These are phyloP conservation scores for Cliona cf. orientalis DNA, from an alignment of 37 sponge, comb jelly and placozoan species.

Conservation along the genomic window DNA sequence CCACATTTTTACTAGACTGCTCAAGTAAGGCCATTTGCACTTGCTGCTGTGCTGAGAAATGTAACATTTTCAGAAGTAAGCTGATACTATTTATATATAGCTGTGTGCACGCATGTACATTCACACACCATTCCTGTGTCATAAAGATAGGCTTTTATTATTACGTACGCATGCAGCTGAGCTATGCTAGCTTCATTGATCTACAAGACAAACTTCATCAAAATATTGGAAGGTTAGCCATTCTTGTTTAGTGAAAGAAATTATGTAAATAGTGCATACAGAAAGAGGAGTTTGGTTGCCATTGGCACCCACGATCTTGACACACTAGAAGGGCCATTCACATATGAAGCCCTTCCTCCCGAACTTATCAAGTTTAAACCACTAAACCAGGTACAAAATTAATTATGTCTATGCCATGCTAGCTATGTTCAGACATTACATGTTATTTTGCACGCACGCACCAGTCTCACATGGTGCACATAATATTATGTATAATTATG, in stretches of 20 bases:
- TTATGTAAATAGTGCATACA: too few relatives aligned
- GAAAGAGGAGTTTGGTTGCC: slow-evolving; percentile 89
- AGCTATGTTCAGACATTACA: too few relatives aligned
- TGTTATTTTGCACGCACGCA: too few relatives aligned
- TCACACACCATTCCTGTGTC: too few relatives aligned
- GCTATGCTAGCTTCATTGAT: slow-evolving; percentile 92
- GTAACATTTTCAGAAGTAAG: slow-evolving; percentile 83
- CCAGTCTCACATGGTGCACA: neutral
- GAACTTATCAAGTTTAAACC: slow-evolving; percentile 90
- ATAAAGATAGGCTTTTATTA: too few relatives aligned
- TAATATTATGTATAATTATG: neutral
- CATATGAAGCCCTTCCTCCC: slow-evolving; percentile 94
- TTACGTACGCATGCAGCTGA: slow-evolving; percentile 29
- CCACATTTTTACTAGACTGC: too few relatives aligned
- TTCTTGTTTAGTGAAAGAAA: neutral
- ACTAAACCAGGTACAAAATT: slow-evolving; percentile 81
- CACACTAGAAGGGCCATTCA: slow-evolving; percentile 95
- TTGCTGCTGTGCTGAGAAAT: slow-evolving; percentile 92
- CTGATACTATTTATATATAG: neutral
- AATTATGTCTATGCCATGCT: too few relatives aligned
- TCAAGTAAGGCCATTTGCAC: slow-evolving; percentile 84
- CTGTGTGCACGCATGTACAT: too few relatives aligned
- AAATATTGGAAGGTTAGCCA: slow-evolving; percentile 87
- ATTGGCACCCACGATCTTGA: slow-evolving; percentile 98
- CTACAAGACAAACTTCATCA: slow-evolving; percentile 98